Conservation (phyloP, 2,113 vertebrate genomes). For the Heteronetta atricapilla region DNA sequence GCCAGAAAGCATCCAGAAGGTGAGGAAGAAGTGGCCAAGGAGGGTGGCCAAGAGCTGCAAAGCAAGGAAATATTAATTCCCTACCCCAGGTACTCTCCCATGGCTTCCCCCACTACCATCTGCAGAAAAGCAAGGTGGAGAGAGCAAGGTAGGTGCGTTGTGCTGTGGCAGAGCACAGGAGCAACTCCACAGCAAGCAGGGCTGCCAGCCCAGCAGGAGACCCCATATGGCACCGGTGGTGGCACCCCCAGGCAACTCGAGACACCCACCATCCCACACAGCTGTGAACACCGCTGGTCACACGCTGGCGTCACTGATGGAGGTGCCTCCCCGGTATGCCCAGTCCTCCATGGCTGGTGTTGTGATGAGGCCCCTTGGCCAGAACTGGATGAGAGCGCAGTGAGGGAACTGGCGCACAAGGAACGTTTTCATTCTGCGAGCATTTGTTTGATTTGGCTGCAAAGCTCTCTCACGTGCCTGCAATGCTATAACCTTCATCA, state of each 20-base stretch:
- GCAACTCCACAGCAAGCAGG: rapidly evolving
- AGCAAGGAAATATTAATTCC: rapidly evolving
- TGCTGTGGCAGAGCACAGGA: background rate
- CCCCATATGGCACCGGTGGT: background rate
- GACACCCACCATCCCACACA: background rate
- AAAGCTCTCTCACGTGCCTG: background rate
- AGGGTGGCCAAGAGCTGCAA: background rate
- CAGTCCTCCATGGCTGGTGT: background rate
- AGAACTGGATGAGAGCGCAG: background rate
- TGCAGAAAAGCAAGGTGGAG: background rate
- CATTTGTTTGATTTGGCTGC: slow-evolving; percentile 47
- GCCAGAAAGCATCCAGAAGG: background rate
- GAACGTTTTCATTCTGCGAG: background rate
- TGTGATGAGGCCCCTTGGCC: background rate
- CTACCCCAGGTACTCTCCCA: background rate
- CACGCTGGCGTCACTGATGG: background rate
- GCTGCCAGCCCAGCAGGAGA: background rate
- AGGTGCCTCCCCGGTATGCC: background rate
- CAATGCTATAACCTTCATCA: background rate
- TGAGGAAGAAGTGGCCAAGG: background rate
- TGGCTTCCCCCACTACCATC: too few relatives aligned
- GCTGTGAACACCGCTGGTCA: rapidly evolving
- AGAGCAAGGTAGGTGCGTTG: too few relatives aligned
- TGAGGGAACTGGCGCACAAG: background rate
- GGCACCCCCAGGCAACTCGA: background rate